Evolutionary conservation across 2,888 invertebrate genomes (phyloP).

Genomic region (Scaptomyza reducta): DNA sequence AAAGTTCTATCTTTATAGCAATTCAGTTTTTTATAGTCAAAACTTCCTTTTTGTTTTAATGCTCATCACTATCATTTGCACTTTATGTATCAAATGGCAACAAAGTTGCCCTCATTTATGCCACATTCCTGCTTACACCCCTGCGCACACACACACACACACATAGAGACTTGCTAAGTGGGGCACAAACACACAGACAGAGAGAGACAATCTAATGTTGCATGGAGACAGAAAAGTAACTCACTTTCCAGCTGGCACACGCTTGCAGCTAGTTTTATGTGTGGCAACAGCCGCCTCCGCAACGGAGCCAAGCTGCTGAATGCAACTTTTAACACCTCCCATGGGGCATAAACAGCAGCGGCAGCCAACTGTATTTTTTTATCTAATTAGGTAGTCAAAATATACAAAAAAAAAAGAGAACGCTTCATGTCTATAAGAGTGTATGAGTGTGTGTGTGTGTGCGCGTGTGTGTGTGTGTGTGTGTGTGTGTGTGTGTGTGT

Average conservation of each 20-base stretch:
- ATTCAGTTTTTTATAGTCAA: background rate
- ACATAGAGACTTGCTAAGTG: constrained; percentile 33
- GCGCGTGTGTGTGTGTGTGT: constrained; percentile 9
- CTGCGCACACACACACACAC: constrained; percentile 24
- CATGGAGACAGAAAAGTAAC: constrained; percentile 32
- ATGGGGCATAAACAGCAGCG: constrained; percentile 33
- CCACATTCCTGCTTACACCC: constrained; percentile 45
- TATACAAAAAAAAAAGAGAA: constrained; percentile 57
- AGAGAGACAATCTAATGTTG: constrained; percentile 45
- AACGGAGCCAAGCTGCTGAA: constrained; percentile 52
- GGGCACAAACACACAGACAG: constrained; percentile 42
- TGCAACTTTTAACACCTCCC: constrained; percentile 61
- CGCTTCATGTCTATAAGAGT: constrained; percentile 28
- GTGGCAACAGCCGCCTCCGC: constrained; percentile 55
- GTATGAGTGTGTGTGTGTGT: constrained; percentile 3
- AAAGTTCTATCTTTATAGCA: background rate
- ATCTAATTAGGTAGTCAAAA: constrained; percentile 80
- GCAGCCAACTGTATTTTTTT: constrained; percentile 56
- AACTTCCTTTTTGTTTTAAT: background rate
- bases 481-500: constrained; percentile 40
- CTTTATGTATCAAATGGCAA: constrained; percentile 43
- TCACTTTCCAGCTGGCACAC: constrained; percentile 53
- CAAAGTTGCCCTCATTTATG: constrained; percentile 53
- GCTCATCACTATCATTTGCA: constrained; percentile 24
- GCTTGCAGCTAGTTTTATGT: constrained; percentile 29